phyloP scores from a whole-genome alignment of 2,113 vertebrate genomes.

The Pterophyllum scalare region DNA sequence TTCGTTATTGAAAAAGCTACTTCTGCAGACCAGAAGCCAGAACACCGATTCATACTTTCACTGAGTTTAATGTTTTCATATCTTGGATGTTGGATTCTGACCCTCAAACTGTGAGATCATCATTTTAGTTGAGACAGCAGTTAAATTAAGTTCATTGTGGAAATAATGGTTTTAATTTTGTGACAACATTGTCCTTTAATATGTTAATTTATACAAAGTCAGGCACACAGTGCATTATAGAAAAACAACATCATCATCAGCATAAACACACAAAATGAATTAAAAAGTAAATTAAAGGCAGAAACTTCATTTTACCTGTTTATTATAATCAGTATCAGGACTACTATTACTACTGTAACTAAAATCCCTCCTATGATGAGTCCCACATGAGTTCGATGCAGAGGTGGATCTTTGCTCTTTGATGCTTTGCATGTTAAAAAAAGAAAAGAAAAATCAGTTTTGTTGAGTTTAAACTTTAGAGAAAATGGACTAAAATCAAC shows the following conservation, averaged over 20 bases:
- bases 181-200: rapidly evolving
- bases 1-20: neutral
- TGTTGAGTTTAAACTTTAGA: neutral
- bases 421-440: too few species aligned
- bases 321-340: too few species aligned
- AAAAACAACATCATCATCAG: too few species aligned
- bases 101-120: neutral
- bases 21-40: too few species aligned
- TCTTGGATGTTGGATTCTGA: neutral
- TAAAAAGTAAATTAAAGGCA: too few species aligned
- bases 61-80: neutral
- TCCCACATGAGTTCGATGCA: rapidly evolving
- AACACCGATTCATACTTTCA: too few species aligned
- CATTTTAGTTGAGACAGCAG: neutral
- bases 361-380: neutral
- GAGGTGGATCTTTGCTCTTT: neutral
- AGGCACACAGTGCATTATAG: neutral
- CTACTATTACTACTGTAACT: too few species aligned
- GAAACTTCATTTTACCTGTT: too few species aligned
- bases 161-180: too few species aligned
- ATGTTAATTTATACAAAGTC: neutral
- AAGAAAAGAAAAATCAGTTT: neutral
- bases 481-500: neutral
- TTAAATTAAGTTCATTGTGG: neutral
- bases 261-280: too few species aligned